phyloP scores from a whole-genome alignment of 2,113 vertebrate species.

The Aldabrachelys gigantea region DNA sequence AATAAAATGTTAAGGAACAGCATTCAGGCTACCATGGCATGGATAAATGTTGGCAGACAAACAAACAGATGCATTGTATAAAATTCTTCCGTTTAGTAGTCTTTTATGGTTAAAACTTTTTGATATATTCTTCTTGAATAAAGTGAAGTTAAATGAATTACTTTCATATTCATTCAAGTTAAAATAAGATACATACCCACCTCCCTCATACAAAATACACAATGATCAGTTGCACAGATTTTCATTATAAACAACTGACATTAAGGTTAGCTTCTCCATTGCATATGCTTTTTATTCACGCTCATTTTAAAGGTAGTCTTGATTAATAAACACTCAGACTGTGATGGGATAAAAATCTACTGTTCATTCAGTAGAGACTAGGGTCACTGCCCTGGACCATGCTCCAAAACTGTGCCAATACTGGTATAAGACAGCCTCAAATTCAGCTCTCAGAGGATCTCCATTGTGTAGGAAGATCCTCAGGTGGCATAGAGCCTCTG shows the following conservation, averaged over 20 bases:
- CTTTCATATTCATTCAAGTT: neutral
- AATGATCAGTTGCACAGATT: neutral
- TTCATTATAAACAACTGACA: neutral
- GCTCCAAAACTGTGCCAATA: neutral
- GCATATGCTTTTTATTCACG: neutral
- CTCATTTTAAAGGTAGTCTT: neutral
- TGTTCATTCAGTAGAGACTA: neutral
- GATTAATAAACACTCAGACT: neutral
- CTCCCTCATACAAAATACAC: neutral
- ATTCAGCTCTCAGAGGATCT: neutral
- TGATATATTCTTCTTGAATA: neutral
- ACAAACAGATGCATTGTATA: neutral
- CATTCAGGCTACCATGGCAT: neutral
- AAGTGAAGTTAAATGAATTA: neutral
- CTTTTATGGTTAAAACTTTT: neutral
- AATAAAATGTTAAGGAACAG: neutral
- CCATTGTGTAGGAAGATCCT: neutral
- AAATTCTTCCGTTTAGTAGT: neutral
- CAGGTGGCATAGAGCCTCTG: neutral
- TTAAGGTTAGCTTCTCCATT: neutral
- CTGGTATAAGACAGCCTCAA: neutral
- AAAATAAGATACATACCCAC: neutral
- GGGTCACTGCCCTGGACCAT: neutral
- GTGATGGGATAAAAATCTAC: neutral
- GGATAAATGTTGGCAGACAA: neutral